phyloP scores from a whole-genome alignment of 2,888 invertebrate species.

The Cylloceria caligata region DNA sequence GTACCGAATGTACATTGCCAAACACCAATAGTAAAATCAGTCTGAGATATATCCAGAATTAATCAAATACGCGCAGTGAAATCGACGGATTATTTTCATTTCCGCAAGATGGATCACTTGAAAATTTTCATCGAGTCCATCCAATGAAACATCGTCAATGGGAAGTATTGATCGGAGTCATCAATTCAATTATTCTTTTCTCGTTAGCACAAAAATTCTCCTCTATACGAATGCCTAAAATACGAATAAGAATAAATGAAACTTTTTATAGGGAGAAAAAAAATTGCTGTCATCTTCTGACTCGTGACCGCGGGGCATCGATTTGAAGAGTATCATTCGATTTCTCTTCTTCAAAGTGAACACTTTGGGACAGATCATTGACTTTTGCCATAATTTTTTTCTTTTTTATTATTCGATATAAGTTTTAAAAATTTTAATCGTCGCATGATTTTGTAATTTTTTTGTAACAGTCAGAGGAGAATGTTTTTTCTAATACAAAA shows the following conservation, averaged over 20 bases:
- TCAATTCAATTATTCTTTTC: too few relatives aligned
- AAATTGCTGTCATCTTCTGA: neutral
- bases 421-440: too few relatives aligned
- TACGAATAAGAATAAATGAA: neutral
- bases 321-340: constrained; percentile 5
- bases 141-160: neutral
- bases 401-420: too few relatives aligned
- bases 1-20: too few relatives aligned
- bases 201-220: too few relatives aligned
- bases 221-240: neutral
- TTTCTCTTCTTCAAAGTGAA: neutral
- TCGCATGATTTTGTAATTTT: too few relatives aligned
- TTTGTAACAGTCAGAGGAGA: too few relatives aligned
- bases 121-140: neutral
- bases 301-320: neutral
- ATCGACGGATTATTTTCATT: neutral
- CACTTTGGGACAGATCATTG: neutral
- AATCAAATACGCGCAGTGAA: too few relatives aligned
- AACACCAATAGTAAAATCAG: too few relatives aligned
- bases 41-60: too few relatives aligned
- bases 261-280: neutral
- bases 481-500: too few relatives aligned
- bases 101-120: neutral
- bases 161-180: neutral
- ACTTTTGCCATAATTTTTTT: neutral